These are phyloP conservation scores for Drosophila kepulauana DNA, from an alignment of 1,140 invertebrate genomes.

Conservation along the genomic window DNA sequence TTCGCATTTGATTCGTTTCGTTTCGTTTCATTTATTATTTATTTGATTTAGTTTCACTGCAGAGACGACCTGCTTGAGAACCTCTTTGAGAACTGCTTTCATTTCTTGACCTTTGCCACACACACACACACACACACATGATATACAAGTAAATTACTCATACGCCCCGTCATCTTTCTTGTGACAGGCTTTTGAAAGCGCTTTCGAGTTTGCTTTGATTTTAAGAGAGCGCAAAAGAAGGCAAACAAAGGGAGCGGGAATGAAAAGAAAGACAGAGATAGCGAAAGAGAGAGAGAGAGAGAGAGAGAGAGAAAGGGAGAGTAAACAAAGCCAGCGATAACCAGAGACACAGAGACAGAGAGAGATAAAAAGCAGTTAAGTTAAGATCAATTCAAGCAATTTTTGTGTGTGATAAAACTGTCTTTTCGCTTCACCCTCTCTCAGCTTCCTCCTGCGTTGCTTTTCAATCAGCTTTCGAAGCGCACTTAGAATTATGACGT, in stretches of 20 bases:
- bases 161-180: slow-evolving; percentile 52
- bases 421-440: neutral
- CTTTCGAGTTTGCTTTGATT: slow-evolving; percentile 23
- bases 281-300: too few relatives aligned
- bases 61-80: slow-evolving; percentile 5
- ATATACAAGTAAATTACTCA: slow-evolving; percentile 64
- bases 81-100: slow-evolving; percentile 12
- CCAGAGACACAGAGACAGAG: neutral
- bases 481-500: slow-evolving; percentile 51
- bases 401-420: neutral
- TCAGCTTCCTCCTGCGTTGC: too few relatives aligned
- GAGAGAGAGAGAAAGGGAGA: neutral
- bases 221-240: neutral
- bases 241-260: neutral
- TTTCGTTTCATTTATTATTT: slow-evolving; percentile 82
- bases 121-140: neutral
- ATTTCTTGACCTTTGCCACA: slow-evolving; percentile 24
- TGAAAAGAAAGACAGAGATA: neutral
- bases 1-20: slow-evolving; percentile 80
- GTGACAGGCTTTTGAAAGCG: slow-evolving; percentile 3
- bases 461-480: neutral
- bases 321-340: neutral
- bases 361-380: neutral
- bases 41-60: slow-evolving; percentile 81
- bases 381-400: slow-evolving; percentile 2